A percentile compares a stretch with the other conserved stretches of the same genome.
Evolutionary conservation across 2,113 vertebrate species (phyloP).

Genomic region (Struthio camelus): DNA sequence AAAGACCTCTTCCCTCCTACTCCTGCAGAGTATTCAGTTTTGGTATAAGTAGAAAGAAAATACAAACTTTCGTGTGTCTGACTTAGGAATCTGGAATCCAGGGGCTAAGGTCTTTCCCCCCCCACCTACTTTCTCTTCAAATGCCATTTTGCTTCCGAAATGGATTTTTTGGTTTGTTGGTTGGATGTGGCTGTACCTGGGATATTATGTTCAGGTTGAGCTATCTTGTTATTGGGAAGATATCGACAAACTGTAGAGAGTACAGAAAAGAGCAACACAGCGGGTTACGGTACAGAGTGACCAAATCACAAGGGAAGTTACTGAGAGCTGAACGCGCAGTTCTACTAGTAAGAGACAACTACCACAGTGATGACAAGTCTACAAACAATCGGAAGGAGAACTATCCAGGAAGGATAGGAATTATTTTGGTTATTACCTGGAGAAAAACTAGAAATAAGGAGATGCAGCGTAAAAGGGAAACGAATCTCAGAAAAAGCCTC

Average conservation of each 20-base stretch:
- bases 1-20: not conserved
- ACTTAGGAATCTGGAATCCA: not conserved
- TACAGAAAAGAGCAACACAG: not conserved
- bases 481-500: not conserved
- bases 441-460: not conserved
- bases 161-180: not conserved
- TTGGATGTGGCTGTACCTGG: not conserved
- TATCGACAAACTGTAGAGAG: not conserved
- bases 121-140: not conserved
- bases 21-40: accelerated
- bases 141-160: not conserved
- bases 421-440: not conserved
- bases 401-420: not conserved
- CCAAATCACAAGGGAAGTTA: not conserved
- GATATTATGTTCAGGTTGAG: not conserved
- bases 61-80: not conserved
- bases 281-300: not conserved
- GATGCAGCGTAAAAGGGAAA: not conserved
- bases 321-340: not conserved
- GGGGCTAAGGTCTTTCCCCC: not conserved
- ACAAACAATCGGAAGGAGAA: not conserved
- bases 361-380: not conserved
- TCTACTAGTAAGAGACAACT: not conserved
- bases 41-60: not conserved
- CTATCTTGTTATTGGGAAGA: not conserved